phyloP scores from a whole-genome alignment of 2,113 vertebrate species.

The Gallinago paraguaiae region DNA sequence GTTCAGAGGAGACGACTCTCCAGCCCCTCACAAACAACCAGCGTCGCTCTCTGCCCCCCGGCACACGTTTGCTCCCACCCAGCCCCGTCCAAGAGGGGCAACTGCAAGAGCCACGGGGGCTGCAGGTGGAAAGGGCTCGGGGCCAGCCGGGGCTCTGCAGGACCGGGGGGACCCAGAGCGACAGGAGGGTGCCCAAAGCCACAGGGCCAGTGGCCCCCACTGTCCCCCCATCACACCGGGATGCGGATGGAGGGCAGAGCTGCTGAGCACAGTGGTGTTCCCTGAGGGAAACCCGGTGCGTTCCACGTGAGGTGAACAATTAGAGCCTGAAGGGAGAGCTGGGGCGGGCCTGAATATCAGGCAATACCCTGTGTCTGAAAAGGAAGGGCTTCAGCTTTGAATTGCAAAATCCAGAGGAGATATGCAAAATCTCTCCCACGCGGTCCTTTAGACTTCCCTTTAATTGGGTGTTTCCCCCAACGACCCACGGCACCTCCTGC shows the following conservation, averaged over 20 bases:
- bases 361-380: background rate
- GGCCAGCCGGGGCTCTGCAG: background rate
- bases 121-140: background rate
- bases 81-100: rapidly evolving
- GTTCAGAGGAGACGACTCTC: background rate
- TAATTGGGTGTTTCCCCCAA: rapidly evolving
- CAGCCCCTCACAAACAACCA: background rate
- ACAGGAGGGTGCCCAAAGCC: background rate
- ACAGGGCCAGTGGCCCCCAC: rapidly evolving
- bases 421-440: background rate
- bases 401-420: background rate
- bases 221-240: background rate
- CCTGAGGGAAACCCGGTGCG: background rate
- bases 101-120: background rate
- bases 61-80: rapidly evolving
- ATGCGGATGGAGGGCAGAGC: background rate
- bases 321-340: background rate
- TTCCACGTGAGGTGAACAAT: background rate
- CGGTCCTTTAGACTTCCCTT: background rate
- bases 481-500: background rate
- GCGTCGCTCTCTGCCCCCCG: background rate
- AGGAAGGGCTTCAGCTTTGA: background rate
- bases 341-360: background rate
- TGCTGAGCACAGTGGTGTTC: rapidly evolving
- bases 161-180: rapidly evolving